phyloP scores from a whole-genome alignment of 2,797 vertebrate genomes.

The Limnodromus scolopaceus region DNA sequence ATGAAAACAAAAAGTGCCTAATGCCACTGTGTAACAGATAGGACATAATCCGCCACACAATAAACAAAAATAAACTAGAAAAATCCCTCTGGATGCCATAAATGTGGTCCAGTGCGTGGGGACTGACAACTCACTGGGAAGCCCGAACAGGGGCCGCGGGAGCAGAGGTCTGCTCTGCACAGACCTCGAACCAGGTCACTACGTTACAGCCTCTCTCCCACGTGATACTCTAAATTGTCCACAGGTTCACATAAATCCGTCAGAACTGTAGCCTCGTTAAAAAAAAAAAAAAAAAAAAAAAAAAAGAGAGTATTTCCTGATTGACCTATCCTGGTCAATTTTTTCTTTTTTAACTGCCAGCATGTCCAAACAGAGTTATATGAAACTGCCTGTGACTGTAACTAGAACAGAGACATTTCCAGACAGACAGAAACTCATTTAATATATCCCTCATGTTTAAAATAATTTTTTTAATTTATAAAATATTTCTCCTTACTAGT shows the following conservation, averaged over 20 bases:
- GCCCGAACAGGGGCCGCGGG: accelerated
- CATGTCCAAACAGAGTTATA: background rate
- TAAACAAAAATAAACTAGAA: background rate
- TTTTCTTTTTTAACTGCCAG: background rate
- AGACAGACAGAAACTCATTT: background rate
- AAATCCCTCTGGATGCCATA: background rate
- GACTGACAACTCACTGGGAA: background rate
- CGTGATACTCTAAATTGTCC: background rate
- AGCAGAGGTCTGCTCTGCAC: background rate
- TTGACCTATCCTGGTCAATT: background rate
- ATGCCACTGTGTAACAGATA: background rate
- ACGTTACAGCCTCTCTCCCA: background rate
- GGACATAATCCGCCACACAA: background rate
- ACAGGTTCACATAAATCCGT: background rate
- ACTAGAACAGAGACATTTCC: background rate
- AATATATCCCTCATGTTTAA: background rate
- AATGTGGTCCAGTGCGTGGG: accelerated
- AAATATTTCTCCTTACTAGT: background rate
- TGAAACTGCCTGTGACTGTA: background rate
- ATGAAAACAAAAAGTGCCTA: background rate
- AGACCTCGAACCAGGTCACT: background rate
- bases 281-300: background rate
- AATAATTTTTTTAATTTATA: background rate
- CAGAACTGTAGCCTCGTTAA: background rate
- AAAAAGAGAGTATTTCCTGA: background rate